These are phyloP conservation scores for Gari tellinella DNA, from an alignment of 2,888 invertebrate genomes.

Conservation along the genomic window DNA sequence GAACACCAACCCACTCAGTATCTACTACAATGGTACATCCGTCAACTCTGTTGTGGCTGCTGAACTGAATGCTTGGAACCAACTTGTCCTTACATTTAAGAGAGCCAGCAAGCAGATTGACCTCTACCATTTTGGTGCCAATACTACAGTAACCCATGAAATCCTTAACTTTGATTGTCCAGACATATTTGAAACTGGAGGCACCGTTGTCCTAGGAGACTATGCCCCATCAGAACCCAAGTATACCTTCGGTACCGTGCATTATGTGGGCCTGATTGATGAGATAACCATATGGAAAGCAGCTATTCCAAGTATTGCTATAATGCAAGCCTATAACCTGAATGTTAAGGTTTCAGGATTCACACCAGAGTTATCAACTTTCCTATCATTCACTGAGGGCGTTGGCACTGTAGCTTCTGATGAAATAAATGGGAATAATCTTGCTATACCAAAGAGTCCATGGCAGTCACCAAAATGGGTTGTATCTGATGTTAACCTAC, in stretches of 20 bases:
- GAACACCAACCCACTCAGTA: constrained; percentile 59
- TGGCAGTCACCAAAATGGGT: constrained; percentile 72
- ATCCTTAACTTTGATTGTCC: constrained; percentile 51
- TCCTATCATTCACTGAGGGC: constrained; percentile 69
- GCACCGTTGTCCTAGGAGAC: constrained; percentile 66
- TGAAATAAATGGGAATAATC: constrained; percentile 54
- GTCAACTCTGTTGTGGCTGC: constrained; percentile 30
- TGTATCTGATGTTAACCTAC: constrained; percentile 60
- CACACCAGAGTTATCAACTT: constrained; percentile 53
- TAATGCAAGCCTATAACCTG: constrained; percentile 69
- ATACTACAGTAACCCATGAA: constrained; percentile 58
- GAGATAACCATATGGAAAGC: constrained; percentile 70
- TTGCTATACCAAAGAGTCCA: constrained; percentile 64
- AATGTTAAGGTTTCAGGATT: constrained; percentile 69
- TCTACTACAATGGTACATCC: constrained; percentile 31
- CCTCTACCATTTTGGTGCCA: constrained; percentile 63
- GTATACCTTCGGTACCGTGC: constrained; percentile 29
- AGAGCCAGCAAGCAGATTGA: constrained; percentile 31
- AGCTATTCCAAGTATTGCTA: constrained; percentile 60
- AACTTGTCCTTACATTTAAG: constrained; percentile 66
- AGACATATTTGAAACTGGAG: constrained; percentile 59
- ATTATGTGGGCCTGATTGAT: constrained; percentile 68
- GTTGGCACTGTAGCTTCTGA: constrained; percentile 63
- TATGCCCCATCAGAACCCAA: constrained; percentile 64
- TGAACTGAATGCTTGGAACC: constrained; percentile 67